Percentiles rank a stretch among this genome's conserved stretches.
These are phyloP conservation scores for Tor tambroides DNA, from an alignment of 2,113 vertebrate species.

Conservation along the genomic window DNA sequence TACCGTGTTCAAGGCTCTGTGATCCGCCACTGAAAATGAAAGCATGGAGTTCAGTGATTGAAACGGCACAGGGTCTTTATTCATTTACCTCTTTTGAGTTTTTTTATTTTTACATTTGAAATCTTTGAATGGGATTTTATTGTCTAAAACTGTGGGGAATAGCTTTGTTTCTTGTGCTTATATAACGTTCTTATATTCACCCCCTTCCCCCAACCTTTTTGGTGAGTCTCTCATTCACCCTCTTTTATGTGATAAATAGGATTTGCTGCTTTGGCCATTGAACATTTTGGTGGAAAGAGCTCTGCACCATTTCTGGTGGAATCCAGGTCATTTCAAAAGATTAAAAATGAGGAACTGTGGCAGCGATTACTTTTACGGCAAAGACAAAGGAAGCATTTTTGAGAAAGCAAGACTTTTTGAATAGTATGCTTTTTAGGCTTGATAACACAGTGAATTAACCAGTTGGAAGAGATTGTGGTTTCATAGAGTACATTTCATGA, in stretches of 20 bases:
- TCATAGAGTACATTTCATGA: neutral
- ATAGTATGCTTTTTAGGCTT: neutral
- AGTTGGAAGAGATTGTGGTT: neutral
- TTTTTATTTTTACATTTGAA: conserved; percentile 10
- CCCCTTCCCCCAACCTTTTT: conserved; percentile 60
- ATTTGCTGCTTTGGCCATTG: conserved; percentile 68
- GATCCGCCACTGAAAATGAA: conserved; percentile 23
- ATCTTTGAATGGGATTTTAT: conserved; percentile 38
- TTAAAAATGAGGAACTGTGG: conserved; percentile 34
- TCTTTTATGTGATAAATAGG: conserved; percentile 80
- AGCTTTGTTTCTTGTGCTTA: conserved; percentile 63
- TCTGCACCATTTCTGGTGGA: conserved; percentile 64
- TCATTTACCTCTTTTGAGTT: conserved; percentile 20
- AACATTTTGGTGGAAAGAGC: conserved; percentile 26
- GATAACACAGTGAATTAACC: neutral
- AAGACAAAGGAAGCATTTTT: neutral
- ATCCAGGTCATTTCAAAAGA: conserved; percentile 45
- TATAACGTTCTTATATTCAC: conserved; percentile 65
- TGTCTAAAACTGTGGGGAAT: conserved; percentile 24
- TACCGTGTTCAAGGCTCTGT: conserved; percentile 4
- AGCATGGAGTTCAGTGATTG: conserved; percentile 22
- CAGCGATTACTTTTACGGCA: neutral
- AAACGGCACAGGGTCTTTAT: conserved; percentile 1
- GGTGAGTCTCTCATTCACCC: conserved; percentile 59
- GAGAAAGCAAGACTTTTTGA: conserved; percentile 15